Percentiles rank a stretch among this genome's conserved stretches.
Evolutionary conservation across 2,797 vertebrate species (phyloP).

Genomic region (Gymnothorax javanicus): DNA sequence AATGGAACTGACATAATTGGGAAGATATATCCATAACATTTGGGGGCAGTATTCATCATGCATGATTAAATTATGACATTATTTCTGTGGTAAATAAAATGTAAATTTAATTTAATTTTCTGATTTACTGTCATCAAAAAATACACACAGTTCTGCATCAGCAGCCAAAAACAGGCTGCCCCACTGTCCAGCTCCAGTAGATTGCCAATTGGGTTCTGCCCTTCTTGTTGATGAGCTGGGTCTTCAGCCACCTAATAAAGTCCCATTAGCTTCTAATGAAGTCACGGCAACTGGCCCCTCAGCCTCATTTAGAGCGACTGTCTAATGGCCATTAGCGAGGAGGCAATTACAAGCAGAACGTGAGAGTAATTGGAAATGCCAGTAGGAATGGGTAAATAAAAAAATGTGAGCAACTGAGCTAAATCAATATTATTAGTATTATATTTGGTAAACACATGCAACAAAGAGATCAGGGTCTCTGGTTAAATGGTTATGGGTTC

Average conservation of each 20-base stretch:
- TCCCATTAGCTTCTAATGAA: slow-evolving; percentile 99
- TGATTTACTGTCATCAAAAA: slow-evolving; percentile 21
- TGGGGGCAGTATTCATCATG: background rate
- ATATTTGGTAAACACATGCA: slow-evolving; percentile 79
- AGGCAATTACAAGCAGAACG: slow-evolving; percentile 99
- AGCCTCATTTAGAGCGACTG: slow-evolving; percentile 99
- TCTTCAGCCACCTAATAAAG: slow-evolving; percentile 83
- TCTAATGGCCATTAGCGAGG: slow-evolving; percentile 99
- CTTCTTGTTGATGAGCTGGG: slow-evolving; percentile 80
- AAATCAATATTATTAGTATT: slow-evolving; percentile 99
- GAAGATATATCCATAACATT: background rate
- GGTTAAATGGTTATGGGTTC: background rate
- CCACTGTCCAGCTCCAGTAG: slow-evolving; percentile 50
- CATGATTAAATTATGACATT: background rate
- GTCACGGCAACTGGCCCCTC: slow-evolving; percentile 95
- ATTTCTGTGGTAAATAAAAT: background rate
- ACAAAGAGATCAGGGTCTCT: slow-evolving; percentile 57
- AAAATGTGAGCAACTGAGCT: slow-evolving; percentile 88
- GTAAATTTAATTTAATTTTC: background rate
- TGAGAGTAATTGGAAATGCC: slow-evolving; percentile 99
- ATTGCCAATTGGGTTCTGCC: slow-evolving; percentile 76
- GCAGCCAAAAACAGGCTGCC: slow-evolving; percentile 58
- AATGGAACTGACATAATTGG: background rate
- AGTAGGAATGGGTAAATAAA: slow-evolving; percentile 99
- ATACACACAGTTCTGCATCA: background rate